phyloP scores from a whole-genome alignment of 2,888 invertebrate species.

The Athalia rosae region DNA sequence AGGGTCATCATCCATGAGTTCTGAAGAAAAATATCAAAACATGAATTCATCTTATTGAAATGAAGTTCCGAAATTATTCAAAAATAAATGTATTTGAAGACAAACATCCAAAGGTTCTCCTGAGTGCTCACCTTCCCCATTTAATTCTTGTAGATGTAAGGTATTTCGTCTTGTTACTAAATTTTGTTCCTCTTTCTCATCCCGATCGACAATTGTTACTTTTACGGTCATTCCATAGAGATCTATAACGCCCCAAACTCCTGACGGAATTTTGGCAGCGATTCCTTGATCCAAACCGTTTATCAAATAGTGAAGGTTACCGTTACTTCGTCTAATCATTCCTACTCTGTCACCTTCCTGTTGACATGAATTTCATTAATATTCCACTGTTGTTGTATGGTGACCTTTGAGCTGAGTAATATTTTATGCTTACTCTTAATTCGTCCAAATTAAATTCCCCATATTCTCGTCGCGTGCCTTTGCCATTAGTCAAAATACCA shows the following conservation, averaged over 20 bases:
- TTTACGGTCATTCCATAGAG: slow-evolving; percentile 96
- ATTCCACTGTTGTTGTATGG: too few relatives aligned
- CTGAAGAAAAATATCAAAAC: slow-evolving; percentile 52
- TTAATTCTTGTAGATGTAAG: slow-evolving; percentile 74
- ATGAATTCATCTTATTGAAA: background rate
- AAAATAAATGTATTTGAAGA: background rate
- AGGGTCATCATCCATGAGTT: slow-evolving; percentile 68
- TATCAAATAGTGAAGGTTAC: slow-evolving; percentile 93
- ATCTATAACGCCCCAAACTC: slow-evolving; percentile 96
- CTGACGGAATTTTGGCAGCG: slow-evolving; percentile 86
- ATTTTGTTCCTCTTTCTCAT: slow-evolving; percentile 86
- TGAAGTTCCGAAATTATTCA: background rate
- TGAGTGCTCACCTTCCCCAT: slow-evolving; percentile 59
- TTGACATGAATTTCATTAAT: slow-evolving; percentile 34
- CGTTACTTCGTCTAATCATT: slow-evolving; percentile 89
- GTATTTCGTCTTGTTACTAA: slow-evolving; percentile 82
- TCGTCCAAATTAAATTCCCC: slow-evolving; percentile 96
- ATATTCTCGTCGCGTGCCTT: slow-evolving; percentile 94
- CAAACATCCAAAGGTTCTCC: slow-evolving; percentile 15
- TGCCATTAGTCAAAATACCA: slow-evolving; percentile 96
- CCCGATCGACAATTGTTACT: slow-evolving; percentile 90
- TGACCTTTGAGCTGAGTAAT: too few relatives aligned
- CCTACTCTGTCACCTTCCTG: slow-evolving; percentile 94
- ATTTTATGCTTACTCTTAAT: slow-evolving; percentile 79
- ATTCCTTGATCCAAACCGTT: slow-evolving; percentile 95